Base-by-base conservation (phyloP, 2,113 vertebrate species). In the Ageneiosus marmoratus region DNA sequence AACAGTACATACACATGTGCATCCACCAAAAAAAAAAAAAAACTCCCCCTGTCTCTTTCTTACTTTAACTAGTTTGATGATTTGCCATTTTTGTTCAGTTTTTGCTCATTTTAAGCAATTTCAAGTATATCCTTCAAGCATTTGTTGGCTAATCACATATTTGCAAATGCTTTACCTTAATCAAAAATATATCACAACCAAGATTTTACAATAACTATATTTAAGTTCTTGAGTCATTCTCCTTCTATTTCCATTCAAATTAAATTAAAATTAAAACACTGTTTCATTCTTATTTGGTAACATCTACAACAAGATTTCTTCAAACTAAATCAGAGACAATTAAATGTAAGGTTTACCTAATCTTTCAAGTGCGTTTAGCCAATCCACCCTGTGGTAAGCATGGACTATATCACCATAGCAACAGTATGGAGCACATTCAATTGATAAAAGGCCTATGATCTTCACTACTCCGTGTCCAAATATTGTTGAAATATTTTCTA, bases 331-430 rank as follows among this genome's bases (percentile, higher is more conserved):
- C 44, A 79, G 29, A 72, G 29, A n/a, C 63, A 8, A 63, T 51
- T 78, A 77, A 60, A 79, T 55, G 24, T 60, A 53, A 41, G 44
- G 37, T 34, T 41, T 76, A 58, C 74, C 50, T 73, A 51, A 65
- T 44, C 27, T 15, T 83, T 76, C 50, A 50, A 67, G 5, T 87
- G 48, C 69, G 44, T 80, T 77, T 55, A 44, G 12, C n/a, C n/a
- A n/a, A n/a, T 34, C 7, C 76, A 78, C 46, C 63, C 58, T 83
- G 86, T 86, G 63, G 74, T 44, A 53, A 67, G 80, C 56, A 75
- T 48, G 16, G 44, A 55, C 74, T 67, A 46, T 55, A 87, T 92
- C 87, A 88, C 90, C 84, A 90, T 92, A 84, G 88, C 75, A 89
- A 91, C 88, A 1, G 69, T 27, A 37, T 32, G 69, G 48, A 75